Conservation (phyloP, 2,888 invertebrate genomes). For the Melanotus villosus region DNA sequence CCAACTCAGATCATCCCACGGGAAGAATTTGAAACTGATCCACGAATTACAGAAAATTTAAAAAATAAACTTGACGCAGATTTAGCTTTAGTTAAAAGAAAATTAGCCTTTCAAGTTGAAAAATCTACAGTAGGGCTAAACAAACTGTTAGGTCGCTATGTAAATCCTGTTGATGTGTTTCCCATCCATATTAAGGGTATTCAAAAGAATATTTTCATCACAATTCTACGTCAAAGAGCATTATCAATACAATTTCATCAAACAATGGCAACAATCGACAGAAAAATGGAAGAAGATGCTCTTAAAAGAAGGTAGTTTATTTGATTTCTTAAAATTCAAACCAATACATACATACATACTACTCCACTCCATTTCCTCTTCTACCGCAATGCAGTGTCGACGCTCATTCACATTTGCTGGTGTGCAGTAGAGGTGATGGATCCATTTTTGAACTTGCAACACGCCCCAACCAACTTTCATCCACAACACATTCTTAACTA, state of each 20-base stretch:
- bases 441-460: no score
- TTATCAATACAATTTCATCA: slow-evolving; percentile 72
- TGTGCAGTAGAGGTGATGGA: no score
- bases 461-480: no score
- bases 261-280: slow-evolving; percentile 72
- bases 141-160: slow-evolving; percentile 75
- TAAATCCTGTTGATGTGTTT: slow-evolving; percentile 76
- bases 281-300: slow-evolving; percentile 74
- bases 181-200: slow-evolving; percentile 76
- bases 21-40: slow-evolving; percentile 78
- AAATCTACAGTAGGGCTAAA: slow-evolving; percentile 74
- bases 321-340: no score
- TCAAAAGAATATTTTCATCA: slow-evolving; percentile 67
- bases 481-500: no score
- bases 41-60: slow-evolving; percentile 76
- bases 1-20: slow-evolving; percentile 73
- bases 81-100: slow-evolving; percentile 75
- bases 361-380: no score
- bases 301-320: no score
- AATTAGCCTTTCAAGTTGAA: slow-evolving; percentile 79
- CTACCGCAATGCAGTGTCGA: no score
- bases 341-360: no score
- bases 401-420: no score
- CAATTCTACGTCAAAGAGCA: slow-evolving; percentile 76
- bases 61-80: slow-evolving; percentile 73